Evolutionary conservation across 37 sponge, comb jelly and placozoan species (phyloP).

Genomic region (Oopsacas minuta): DNA sequence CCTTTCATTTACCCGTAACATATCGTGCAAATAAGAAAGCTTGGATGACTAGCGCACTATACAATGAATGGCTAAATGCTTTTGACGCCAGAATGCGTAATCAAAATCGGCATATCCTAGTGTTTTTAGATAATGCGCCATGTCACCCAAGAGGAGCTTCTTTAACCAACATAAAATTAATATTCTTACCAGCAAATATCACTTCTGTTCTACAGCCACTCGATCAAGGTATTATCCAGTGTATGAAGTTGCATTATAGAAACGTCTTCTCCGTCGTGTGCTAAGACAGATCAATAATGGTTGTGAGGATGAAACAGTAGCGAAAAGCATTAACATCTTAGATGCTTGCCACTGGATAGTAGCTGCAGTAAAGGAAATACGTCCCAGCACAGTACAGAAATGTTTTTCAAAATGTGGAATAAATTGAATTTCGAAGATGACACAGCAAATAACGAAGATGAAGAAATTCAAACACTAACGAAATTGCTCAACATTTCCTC

Average conservation of each 20-base stretch:
- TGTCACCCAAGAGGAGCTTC: background rate
- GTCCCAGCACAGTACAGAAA: background rate
- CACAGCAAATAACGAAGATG: background rate
- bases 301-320: background rate
- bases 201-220: background rate
- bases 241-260: background rate
- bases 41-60: background rate
- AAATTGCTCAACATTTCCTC: background rate
- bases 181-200: background rate
- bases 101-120: background rate
- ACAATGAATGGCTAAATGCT: background rate
- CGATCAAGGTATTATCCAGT: background rate
- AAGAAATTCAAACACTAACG: background rate
- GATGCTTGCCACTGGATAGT: background rate
- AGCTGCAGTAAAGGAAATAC: background rate
- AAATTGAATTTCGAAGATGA: background rate
- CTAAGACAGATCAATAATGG: background rate
- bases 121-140: background rate
- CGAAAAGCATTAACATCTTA: background rate
- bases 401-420: background rate
- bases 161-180: background rate
- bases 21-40: conserved; percentile 11
- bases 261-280: background rate
- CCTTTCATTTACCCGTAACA: background rate
- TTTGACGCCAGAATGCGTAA: background rate